Evolutionary conservation across 2,888 invertebrate species (phyloP), one percentile per base, ranked within the genome.

Genomic region (Matsumyia berberina): DNA sequence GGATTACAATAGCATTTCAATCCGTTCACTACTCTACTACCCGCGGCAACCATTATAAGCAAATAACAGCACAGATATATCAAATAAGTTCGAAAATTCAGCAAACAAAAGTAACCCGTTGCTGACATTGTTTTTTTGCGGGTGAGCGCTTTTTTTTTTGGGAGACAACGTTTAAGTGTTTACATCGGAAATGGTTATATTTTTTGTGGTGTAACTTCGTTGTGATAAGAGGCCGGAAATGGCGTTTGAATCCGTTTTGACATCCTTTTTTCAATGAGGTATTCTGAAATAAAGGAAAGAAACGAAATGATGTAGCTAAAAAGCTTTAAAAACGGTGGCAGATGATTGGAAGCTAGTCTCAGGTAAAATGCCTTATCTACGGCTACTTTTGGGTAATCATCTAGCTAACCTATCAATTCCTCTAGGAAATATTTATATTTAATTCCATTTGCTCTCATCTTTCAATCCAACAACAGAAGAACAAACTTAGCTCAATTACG

Each of bases 1-100:
- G 95, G 95, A 92, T 96, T 96, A 93, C 97, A 97, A 88, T 96
- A 96, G 92, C 97, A 97, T 91, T 96, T 95, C 91, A 95, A 93
- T 91, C 95, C 94, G 91, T 94, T 93, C 91, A 94, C 94, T 87
- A 93, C 91, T 88, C 89, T 89, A 87, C 89, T 90, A 81, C 90
- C 91, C 86, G 93, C 93, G 89, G 93, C 92, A 88, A 93, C 93
- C 92, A 94, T 93, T 91, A 94, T 89, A 92, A 92, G 93, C 92
- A 90, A 90, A 92, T 92, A 94, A 92, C 93, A 94, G 93, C 92
- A 94, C 92, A 92, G 94, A 92, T 93, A 94, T 88, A 91, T 90
- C 87, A 91, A 89, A 89, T 91, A 90, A 88, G 90, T 90, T 87
- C 91, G 90, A 88, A 91, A 88, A 88, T 90, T 90, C 81, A 90